phyloP scores from a whole-genome alignment of 2,888 invertebrate species.

The Catocala fraxini region DNA sequence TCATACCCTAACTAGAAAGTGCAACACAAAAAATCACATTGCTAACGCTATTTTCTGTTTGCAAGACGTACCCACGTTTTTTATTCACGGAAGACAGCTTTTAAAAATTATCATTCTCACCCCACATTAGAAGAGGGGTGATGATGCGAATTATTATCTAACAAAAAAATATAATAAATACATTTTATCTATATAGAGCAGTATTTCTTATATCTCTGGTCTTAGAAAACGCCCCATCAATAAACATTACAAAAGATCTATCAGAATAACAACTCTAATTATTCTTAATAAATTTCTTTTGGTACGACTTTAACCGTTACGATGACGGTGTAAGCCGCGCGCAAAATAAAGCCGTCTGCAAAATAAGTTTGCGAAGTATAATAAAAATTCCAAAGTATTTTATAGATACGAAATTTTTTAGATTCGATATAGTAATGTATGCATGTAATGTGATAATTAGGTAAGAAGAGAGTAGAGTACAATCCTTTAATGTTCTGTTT shows the following conservation, averaged over 20 bases:
- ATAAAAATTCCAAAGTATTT: conserved; percentile 28
- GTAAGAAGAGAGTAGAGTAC: conserved; percentile 27
- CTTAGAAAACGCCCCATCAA: conserved; percentile 51
- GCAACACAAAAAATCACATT: conserved; percentile 24
- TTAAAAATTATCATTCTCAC: conserved; percentile 54
- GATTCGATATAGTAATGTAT: conserved; percentile 34
- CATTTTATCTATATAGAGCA: conserved; percentile 74
- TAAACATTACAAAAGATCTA: conserved; percentile 43
- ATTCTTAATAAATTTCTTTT: conserved; percentile 10
- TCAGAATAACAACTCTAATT: conserved; percentile 22
- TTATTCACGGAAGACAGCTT: conserved; percentile 59
- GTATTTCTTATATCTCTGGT: conserved; percentile 40
- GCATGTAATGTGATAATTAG: conserved; percentile 49
- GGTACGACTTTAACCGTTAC: conserved; percentile 43
- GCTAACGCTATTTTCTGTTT: conserved; percentile 34
- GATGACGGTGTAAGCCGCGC: conserved; percentile 7
- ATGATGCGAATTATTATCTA: conserved; percentile 52
- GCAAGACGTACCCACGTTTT: conserved; percentile 77
- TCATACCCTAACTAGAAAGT: conserved; percentile 48
- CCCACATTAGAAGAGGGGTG: conserved; percentile 73
- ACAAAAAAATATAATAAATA: conserved; percentile 64
- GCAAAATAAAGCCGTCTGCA: conserved; percentile 13
- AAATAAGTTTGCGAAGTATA: conserved; percentile 26
- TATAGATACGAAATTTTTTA: conserved; percentile 40
- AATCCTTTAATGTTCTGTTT: conserved; percentile 39